Conservation (phyloP, 2,888 invertebrate species). For the Amphipoea lucens region DNA sequence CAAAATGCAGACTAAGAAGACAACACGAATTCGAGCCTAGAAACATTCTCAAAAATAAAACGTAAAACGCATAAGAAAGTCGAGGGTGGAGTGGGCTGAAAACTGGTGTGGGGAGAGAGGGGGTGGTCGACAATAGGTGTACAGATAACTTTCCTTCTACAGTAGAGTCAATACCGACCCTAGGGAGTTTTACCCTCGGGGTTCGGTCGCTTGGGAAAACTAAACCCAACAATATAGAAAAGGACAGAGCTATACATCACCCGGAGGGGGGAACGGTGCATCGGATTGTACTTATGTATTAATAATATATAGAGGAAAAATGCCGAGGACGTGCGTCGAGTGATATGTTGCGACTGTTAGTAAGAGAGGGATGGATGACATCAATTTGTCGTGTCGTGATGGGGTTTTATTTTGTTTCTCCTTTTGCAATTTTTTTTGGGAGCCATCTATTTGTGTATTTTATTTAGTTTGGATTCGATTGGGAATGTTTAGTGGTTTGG, state of each 20-base stretch:
- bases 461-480: conserved; percentile 59
- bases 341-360: conserved; percentile 90
- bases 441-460: conserved; percentile 67
- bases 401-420: conserved; percentile 89
- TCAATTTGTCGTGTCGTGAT: conserved; percentile 90
- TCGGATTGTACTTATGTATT: conserved; percentile 88
- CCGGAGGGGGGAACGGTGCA: conserved; percentile 80
- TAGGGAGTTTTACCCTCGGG: conserved; percentile 90
- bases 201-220: conserved; percentile 90
- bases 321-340: conserved; percentile 89
- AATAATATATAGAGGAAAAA: conserved; percentile 91
- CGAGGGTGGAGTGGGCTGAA: conserved; percentile 76
- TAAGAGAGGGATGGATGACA: conserved; percentile 89
- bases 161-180: conserved; percentile 90
- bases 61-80: conserved; percentile 90
- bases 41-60: conserved; percentile 82
- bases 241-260: conserved; percentile 81
- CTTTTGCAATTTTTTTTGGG: conserved; percentile 80
- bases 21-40: conserved; percentile 68
- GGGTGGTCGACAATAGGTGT: conserved; percentile 89
- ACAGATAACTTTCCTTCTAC: conserved; percentile 90
- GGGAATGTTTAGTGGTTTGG: conserved; percentile 36
- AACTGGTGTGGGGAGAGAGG: conserved; percentile 73
- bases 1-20: conserved; percentile 59
- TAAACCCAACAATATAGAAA: conserved; percentile 90